Base-by-base conservation (phyloP, 2,113 vertebrate species). In the Semicossyphus pulcher region DNA sequence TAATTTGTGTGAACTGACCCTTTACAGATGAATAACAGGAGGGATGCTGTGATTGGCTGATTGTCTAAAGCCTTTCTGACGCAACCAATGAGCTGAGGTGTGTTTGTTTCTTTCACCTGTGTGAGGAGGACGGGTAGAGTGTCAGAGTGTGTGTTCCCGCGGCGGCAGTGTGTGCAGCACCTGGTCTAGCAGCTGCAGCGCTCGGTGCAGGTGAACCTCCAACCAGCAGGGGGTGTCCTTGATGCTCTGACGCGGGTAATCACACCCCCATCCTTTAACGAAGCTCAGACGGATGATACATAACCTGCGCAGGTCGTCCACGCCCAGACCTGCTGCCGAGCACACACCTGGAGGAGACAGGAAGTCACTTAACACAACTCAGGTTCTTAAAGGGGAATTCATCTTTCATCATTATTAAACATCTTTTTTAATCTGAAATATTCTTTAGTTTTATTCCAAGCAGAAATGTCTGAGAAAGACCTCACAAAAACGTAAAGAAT, bases 211-310 rank as follows among this genome's bases (percentile, higher is more conserved):
- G 53, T 94, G 94, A 5, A 95, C 94, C 81, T 95, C 94, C 60
- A 95, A 91, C 93, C 95, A 95, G 87, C 95, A 95, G 12, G 95
- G 94, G 0, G 94, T 96, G 85, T 94, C 93, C 66, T 94, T 95
- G 91, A 95, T 95, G 89, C 94, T 94, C 57, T 91, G 93, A 1
- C 95, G 91, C 0, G 93, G 94, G 78, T 95, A 95, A 60, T 95
- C 94, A 0, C 92, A 94, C 0, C 94, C 95, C 95, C 95, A 97
- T n/a, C 94, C 95, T 70, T 95, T 95, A 2, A 95, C 94, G 3
- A 95, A 95, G 80, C 93, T 95, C 61, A 95, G 88, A 1, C 94
- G 86, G 49, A 95, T 81, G 34, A 95, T 95, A 36, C 94, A 95
- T 10, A 95, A 71, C 0, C 93, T 76, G 25, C 94, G 89, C 77